phyloP scores from a whole-genome alignment of 2,113 vertebrate genomes.

The Nycticebus coucang region DNA sequence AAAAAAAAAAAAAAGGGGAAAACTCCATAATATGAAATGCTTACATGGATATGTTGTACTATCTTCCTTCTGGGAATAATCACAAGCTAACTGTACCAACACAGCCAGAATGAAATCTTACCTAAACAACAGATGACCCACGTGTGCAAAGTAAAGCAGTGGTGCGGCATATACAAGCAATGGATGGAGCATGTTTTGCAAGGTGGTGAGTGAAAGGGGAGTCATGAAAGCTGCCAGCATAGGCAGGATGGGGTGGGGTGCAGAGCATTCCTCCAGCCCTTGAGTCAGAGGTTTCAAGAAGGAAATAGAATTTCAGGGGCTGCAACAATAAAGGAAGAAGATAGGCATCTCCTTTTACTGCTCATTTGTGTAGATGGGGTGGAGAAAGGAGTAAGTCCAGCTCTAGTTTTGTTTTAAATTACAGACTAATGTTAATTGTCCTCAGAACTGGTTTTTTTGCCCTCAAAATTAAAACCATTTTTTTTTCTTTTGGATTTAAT shows the following conservation, averaged over 20 bases:
- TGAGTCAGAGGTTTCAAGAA: constrained; percentile 76
- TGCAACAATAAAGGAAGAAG: constrained; percentile 72
- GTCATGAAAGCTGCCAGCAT: background rate
- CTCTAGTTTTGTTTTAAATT: too few species aligned
- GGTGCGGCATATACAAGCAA: background rate
- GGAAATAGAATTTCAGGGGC: constrained; percentile 67
- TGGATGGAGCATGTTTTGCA: background rate
- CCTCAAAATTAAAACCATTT: too few species aligned
- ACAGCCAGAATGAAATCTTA: background rate
- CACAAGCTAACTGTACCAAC: background rate
- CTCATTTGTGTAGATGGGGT: background rate
- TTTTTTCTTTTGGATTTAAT: too few species aligned
- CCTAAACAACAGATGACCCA: background rate
- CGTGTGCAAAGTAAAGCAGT: background rate
- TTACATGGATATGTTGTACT: background rate
- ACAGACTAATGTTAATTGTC: too few species aligned
- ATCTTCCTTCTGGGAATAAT: background rate
- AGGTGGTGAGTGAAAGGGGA: background rate
- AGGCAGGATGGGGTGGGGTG: constrained; percentile 35
- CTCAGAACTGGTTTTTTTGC: too few species aligned
- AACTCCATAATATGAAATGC: background rate
- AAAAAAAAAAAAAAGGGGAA: background rate
- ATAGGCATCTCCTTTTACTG: constrained; percentile 39
- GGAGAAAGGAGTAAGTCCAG: background rate
- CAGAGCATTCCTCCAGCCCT: background rate